These are phyloP conservation scores for fruit fly (Drosophila melanogaster) DNA, from an alignment of 1,140 invertebrate genomes.

Conservation along the genomic window Release_6_plus_ISO1_MT NT_037436.4:965501-966000, in stretches of 20 bases:
- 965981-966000: slow-evolving; percentile 46
- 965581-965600: slow-evolving; percentile 49
- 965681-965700: slow-evolving; percentile 51
- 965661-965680: slow-evolving; percentile 68
- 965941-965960: neutral
- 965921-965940: slow-evolving; percentile 36
- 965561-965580: neutral
- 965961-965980: slow-evolving; percentile 14
- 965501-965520: slow-evolving; percentile 14
- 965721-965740: slow-evolving; percentile 75
- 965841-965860: neutral
- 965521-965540: neutral
- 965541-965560: neutral
- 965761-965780: slow-evolving; percentile 77
- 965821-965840: neutral
- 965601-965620: slow-evolving; percentile 78
- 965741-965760: slow-evolving; percentile 81
- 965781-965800: slow-evolving; percentile 68
- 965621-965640: slow-evolving; percentile 76
- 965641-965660: slow-evolving; percentile 77
- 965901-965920: slow-evolving; percentile 38
- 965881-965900: slow-evolving; percentile 39
- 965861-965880: slow-evolving; percentile 41
- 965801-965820: slow-evolving; percentile 10
- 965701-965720: slow-evolving; percentile 57